Percentiles rank a stretch among this genome's conserved stretches.
phyloP scores from a whole-genome alignment of 2,113 vertebrate species.

The Alligator sinensis region DNA sequence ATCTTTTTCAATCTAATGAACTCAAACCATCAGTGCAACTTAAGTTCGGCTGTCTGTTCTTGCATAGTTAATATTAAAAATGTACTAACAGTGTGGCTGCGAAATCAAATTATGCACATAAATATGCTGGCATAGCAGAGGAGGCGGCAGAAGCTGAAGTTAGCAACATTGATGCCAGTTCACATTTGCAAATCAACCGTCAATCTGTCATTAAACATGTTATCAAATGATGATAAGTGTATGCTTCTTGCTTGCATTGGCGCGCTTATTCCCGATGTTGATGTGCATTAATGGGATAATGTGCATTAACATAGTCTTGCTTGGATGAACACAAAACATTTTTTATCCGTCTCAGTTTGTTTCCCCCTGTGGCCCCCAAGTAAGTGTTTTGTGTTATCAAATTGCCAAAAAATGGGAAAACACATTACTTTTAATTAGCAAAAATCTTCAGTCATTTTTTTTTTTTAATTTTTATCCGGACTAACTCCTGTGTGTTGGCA shows the following conservation, averaged over 20 bases:
- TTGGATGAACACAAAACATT: slow-evolving; percentile 96
- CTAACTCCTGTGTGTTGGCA: slow-evolving; percentile 58
- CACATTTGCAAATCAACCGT: slow-evolving; percentile 94
- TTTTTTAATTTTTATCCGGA: slow-evolving; percentile 26
- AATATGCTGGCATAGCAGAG: slow-evolving; percentile 90
- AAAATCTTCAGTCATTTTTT: slow-evolving; percentile 69
- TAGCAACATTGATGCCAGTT: slow-evolving; percentile 91
- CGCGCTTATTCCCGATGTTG: slow-evolving; percentile 88
- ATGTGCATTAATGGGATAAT: slow-evolving; percentile 96
- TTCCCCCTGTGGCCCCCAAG: slow-evolving; percentile 87
- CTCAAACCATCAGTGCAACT: slow-evolving; percentile 87
- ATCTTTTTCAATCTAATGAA: slow-evolving; percentile 90
- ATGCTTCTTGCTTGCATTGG: slow-evolving; percentile 88
- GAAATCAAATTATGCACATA: slow-evolving; percentile 95
- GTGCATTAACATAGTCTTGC: slow-evolving; percentile 92
- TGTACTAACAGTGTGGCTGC: slow-evolving; percentile 90
- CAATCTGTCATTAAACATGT: slow-evolving; percentile 99
- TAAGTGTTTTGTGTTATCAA: slow-evolving; percentile 89
- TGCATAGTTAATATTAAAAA: slow-evolving; percentile 91
- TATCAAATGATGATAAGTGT: slow-evolving; percentile 97
- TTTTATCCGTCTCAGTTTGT: slow-evolving; percentile 90
- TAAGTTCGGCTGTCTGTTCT: slow-evolving; percentile 87
- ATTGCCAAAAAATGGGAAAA: slow-evolving; percentile 81
- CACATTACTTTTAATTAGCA: slow-evolving; percentile 87
- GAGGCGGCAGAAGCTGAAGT: slow-evolving; percentile 88